Percentiles rank a stretch among this genome's conserved stretches.
Conservation (phyloP, 2,888 invertebrate species). For the Agonopterix heracliana region DNA sequence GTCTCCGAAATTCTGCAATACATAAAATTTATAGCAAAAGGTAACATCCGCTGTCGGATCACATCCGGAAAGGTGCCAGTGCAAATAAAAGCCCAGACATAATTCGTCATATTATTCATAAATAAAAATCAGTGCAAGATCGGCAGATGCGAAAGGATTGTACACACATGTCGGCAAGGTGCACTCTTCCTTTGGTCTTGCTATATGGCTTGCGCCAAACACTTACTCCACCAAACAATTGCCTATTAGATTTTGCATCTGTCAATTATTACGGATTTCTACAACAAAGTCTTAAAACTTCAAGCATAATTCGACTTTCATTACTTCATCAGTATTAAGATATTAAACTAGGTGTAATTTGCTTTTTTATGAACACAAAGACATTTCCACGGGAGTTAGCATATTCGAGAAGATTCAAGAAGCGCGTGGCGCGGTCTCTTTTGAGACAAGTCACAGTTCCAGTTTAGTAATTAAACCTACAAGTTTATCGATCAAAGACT, state of each 20-base stretch:
- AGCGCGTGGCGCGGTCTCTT: constrained; percentile 60
- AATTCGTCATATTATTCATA: constrained; percentile 75
- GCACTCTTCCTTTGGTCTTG: constrained; percentile 28
- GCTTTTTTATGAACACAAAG: constrained; percentile 8
- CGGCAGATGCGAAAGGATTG: constrained; percentile 73
- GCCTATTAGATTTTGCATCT: constrained; percentile 46
- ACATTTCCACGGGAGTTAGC: constrained; percentile 29
- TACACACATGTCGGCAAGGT: constrained; percentile 68
- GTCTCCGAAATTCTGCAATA: constrained; percentile 33
- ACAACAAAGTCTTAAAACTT: not conserved
- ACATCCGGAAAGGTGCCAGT: constrained; percentile 72
- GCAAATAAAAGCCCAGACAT: constrained; percentile 61
- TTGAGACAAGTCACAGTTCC: constrained; percentile 49
- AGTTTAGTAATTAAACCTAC: constrained; percentile 72
- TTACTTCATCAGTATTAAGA: constrained; percentile 10
- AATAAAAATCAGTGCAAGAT: constrained; percentile 71
- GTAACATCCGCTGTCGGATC: constrained; percentile 57
- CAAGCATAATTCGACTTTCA: constrained; percentile 5
- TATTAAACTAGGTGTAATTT: constrained; percentile 4
- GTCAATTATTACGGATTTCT: constrained; percentile 16
- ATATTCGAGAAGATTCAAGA: constrained; percentile 20
- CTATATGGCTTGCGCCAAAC: constrained; percentile 66
- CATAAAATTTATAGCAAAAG: constrained; percentile 38
- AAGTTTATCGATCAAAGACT: constrained; percentile 69
- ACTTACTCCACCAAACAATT: constrained; percentile 47